Base-by-base conservation (phyloP, 1,140 invertebrate species). In the Linepithema humile region DNA sequence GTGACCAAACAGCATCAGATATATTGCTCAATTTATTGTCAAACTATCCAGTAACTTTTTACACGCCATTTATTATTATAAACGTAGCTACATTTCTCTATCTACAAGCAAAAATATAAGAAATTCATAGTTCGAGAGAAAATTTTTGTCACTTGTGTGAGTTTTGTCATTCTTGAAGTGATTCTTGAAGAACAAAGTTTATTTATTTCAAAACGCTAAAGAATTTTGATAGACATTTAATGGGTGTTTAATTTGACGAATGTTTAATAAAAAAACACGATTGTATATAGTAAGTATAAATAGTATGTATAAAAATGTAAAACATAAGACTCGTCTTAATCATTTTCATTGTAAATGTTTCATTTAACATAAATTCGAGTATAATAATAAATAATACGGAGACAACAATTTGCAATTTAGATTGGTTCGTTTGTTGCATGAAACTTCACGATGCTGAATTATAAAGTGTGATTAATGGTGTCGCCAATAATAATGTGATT, bases 401-500 rank as follows among this genome's bases (percentile, higher is more conserved):
- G 20, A 12, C 48, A 23, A 7, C 15, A 38, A 72, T 55, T 50
- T 72, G 45, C 35, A 35, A 15, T 26, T 55, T 32, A 72, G 48
- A 53, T 55, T 55, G 48, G 15, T 15, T 55, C 3, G n/a, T 72
- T 72, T 6, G 15, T 55, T 55, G n/a, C 32, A 55, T 32, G 62
- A 7, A 45, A 45, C 64, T 67, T 43, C n/a, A 12, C 29, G 55
- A 74, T 20, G 23, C 5, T 40, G 35, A 74, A 62, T 55, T 12
- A 23, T 55, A 55, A 72, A 72, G 48, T 55, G n/a, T n/a, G n/a
- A n/a, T n/a, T 20, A 53, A 53, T 29, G 10, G 35, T 60, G 17
- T 40, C 70, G 17, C 50, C 23, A 17, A 43, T 74, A 17, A 43
- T 74, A 74, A 59, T 60, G n/a, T 60, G 72, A 74, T 74, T 10